phyloP scores from a whole-genome alignment of 2,888 invertebrate species.

The Eubasilissa splendida region DNA sequence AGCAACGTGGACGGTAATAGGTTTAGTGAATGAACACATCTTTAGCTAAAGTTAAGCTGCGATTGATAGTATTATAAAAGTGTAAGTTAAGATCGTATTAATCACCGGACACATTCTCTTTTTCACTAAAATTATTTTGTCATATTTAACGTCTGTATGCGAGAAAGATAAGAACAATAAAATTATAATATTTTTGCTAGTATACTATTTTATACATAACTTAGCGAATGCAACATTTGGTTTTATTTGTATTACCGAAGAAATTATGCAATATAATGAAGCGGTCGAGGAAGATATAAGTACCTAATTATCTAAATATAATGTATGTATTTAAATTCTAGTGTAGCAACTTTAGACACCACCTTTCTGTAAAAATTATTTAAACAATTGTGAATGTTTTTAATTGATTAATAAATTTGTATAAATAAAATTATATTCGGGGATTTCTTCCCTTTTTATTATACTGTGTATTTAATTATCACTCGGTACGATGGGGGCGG shows the following conservation, averaged over 20 bases:
- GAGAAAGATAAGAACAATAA: slow-evolving; percentile 33
- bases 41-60: slow-evolving; percentile 9
- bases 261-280: slow-evolving; percentile 14
- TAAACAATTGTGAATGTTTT: slow-evolving; percentile 45
- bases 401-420: slow-evolving; percentile 49
- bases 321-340: slow-evolving; percentile 28
- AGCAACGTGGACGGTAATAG: slow-evolving; percentile 15
- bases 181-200: slow-evolving; percentile 47
- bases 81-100: slow-evolving; percentile 25
- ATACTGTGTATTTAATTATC: slow-evolving; percentile 23
- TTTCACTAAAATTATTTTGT: slow-evolving; percentile 21
- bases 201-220: slow-evolving; percentile 37
- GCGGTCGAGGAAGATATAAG: slow-evolving; percentile 9
- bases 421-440: slow-evolving; percentile 45
- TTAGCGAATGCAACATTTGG: background rate
- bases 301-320: slow-evolving; percentile 34
- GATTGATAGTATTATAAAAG: slow-evolving; percentile 14
- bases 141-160: slow-evolving; percentile 20
- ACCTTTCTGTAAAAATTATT: slow-evolving; percentile 47
- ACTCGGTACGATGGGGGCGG: no score
- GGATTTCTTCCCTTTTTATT: slow-evolving; percentile 40
- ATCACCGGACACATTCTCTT: background rate
- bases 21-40: slow-evolving; percentile 24
- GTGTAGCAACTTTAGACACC: slow-evolving; percentile 38
- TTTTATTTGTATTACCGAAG: slow-evolving; percentile 18